These are phyloP conservation scores for Pteruthius melanotis DNA, from an alignment of 2,113 vertebrate species.

Conservation along the genomic window DNA sequence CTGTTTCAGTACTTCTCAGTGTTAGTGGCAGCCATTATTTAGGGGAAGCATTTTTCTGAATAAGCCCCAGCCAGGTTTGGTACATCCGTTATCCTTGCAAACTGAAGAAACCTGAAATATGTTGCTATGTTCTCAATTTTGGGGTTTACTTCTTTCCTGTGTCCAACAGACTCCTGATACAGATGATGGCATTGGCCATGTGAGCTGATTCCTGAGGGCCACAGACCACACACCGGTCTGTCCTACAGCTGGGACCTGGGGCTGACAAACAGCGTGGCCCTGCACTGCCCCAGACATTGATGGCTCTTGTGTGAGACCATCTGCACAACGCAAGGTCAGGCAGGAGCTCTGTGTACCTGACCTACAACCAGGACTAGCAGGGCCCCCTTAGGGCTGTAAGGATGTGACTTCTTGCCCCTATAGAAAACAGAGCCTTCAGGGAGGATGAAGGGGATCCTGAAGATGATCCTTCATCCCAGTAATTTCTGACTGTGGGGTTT, in stretches of 20 bases:
- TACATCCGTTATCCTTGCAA: background rate
- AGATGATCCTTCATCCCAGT: background rate
- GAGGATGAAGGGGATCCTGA: background rate
- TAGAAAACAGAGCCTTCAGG: background rate
- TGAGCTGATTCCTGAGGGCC: background rate
- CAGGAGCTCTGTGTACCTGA: background rate
- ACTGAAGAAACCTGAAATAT: background rate
- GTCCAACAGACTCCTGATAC: background rate
- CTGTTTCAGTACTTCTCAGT: background rate
- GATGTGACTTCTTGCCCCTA: background rate
- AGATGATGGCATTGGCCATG: background rate
- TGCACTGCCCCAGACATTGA: background rate
- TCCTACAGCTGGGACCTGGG: background rate
- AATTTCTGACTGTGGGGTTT: background rate
- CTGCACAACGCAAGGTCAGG: background rate
- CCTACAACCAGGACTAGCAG: background rate
- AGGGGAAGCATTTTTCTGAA: background rate
- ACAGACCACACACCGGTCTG: background rate
- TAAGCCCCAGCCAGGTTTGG: background rate
- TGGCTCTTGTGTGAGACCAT: background rate
- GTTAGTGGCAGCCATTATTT: background rate
- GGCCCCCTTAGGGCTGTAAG: background rate
- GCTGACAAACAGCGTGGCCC: background rate
- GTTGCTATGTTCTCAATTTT: background rate
- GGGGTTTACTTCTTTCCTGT: background rate